These are phyloP conservation scores for Holacanthella duospinosa DNA, from an alignment of 2,888 invertebrate genomes.

Conservation along the genomic window DNA sequence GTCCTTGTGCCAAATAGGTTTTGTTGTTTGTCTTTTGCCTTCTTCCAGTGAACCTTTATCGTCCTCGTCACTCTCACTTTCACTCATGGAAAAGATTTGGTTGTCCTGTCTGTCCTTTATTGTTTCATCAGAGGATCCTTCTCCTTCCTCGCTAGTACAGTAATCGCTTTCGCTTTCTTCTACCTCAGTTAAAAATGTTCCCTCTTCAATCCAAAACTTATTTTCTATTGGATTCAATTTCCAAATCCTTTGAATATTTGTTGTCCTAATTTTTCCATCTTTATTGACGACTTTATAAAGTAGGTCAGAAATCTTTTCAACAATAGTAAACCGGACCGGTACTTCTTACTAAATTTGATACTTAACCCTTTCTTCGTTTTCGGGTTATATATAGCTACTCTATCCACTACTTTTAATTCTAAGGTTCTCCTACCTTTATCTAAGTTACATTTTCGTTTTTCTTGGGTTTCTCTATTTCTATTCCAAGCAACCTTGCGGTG, in stretches of 20 bases:
- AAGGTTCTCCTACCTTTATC: background rate
- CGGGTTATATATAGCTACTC: background rate
- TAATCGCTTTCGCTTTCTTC: background rate
- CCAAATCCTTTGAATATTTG: background rate
- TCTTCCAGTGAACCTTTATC: background rate
- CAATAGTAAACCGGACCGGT: background rate
- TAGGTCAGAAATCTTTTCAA: background rate
- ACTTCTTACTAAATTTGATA: background rate
- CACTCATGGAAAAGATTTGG: too few species aligned
- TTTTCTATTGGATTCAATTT: background rate
- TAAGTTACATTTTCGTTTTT: background rate
- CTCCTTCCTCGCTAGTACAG: background rate
- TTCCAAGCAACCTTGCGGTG: background rate
- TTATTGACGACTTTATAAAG: background rate
- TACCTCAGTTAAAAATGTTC: background rate
- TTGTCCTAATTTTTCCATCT: background rate
- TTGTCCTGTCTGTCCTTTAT: background rate
- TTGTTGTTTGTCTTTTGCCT: background rate
- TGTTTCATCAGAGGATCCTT: too few species aligned
- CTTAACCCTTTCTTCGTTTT: background rate
- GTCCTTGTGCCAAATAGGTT: background rate
- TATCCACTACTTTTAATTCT: background rate
- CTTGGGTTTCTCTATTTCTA: background rate
- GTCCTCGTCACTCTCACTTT: background rate
- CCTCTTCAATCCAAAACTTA: background rate